Percentiles rank a stretch among this genome's conserved stretches.
phyloP scores from a whole-genome alignment of 2,113 vertebrate species.

The Alethe diademata region DNA sequence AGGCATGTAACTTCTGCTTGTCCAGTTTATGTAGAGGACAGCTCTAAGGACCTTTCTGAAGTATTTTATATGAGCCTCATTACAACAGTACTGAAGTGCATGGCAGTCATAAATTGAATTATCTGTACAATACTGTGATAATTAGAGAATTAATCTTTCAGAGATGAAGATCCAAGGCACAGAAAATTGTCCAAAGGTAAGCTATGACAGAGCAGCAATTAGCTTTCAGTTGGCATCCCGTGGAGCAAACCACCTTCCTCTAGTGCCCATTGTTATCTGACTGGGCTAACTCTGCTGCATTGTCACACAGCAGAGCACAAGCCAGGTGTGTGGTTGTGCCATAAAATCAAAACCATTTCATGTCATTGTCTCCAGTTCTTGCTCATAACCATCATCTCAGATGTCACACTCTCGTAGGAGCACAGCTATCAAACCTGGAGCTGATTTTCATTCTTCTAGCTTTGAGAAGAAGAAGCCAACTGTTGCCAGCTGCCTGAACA shows the following conservation, averaged over 20 bases:
- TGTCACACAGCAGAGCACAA: not conserved
- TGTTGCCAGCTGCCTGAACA: not conserved
- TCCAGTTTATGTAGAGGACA: not conserved
- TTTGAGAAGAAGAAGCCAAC: not conserved
- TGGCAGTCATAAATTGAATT: not conserved
- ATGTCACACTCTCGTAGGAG: not conserved
- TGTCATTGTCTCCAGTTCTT: not conserved
- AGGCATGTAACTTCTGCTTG: not conserved
- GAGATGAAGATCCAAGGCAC: not conserved
- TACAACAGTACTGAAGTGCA: not conserved
- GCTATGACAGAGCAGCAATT: not conserved
- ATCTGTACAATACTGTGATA: not conserved
- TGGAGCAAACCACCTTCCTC: not conserved
- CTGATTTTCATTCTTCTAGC: not conserved
- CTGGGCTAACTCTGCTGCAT: fast-evolving
- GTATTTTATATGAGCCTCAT: not conserved
- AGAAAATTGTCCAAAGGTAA: not conserved
- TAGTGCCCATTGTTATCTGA: not conserved
- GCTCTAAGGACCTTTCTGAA: not conserved
- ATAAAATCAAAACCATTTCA: not conserved
- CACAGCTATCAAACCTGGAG: not conserved
- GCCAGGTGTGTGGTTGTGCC: not conserved
- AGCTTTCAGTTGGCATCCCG: not conserved
- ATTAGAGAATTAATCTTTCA: not conserved
- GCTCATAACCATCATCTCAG: not conserved